A percentile compares a stretch with the other conserved stretches of the same genome.
These are phyloP conservation scores for Ophion ellenae DNA, from an alignment of 2,888 invertebrate species.

Conservation along the genomic window DNA sequence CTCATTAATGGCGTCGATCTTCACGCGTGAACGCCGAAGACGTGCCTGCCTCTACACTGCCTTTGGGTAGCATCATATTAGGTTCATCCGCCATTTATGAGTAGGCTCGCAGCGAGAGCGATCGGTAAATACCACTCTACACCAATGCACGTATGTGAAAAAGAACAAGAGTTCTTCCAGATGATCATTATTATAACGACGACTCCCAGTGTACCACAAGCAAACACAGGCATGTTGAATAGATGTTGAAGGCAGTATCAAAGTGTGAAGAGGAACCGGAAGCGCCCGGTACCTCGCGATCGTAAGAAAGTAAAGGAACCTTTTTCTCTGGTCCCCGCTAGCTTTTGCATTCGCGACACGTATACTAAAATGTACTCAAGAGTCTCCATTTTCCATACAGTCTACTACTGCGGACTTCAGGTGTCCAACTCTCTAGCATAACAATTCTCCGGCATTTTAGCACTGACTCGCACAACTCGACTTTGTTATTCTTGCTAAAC, in stretches of 20 bases:
- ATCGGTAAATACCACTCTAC: conserved; percentile 1
- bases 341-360: conserved; percentile 11
- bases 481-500: conserved; percentile 3
- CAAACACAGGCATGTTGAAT: not conserved
- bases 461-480: conserved; percentile 25
- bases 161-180: conserved; percentile 34
- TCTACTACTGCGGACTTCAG: conserved; percentile 31
- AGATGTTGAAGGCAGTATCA: conserved; percentile 10
- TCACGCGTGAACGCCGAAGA: conserved; percentile 3
- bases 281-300: conserved; percentile 56
- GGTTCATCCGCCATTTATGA: conserved; percentile 36
- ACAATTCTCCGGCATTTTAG: not conserved
- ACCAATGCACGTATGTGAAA: not conserved
- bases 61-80: conserved; percentile 16
- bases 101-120: conserved; percentile 22
- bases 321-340: conserved; percentile 30
- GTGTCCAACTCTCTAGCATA: not conserved
- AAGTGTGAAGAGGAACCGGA: conserved; percentile 53
- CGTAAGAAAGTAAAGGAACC: conserved; percentile 64
- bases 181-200: not conserved
- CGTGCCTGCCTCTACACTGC: conserved; percentile 18
- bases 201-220: conserved; percentile 21
- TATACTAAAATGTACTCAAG: conserved; percentile 15
- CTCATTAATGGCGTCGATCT: conserved; percentile 38
- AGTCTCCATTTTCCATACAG: conserved; percentile 42